These are phyloP conservation scores for Poeciliopsis presidionis DNA, from an alignment of 2,797 vertebrate genomes.

Conservation along the genomic window DNA sequence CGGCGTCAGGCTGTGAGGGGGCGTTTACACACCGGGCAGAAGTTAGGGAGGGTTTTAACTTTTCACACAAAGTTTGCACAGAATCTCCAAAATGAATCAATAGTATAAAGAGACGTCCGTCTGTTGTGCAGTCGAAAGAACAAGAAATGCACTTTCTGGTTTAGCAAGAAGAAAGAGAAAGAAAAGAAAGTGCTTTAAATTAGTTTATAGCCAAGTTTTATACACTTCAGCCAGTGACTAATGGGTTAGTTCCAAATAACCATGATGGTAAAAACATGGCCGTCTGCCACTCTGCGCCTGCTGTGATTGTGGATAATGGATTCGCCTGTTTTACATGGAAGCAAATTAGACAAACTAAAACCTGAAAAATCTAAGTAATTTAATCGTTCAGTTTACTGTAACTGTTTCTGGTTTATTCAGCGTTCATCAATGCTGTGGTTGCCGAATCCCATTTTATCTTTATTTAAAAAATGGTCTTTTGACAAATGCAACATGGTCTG, in stretches of 20 bases:
- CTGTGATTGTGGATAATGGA: background rate
- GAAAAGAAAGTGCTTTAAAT: background rate
- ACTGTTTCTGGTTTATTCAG: background rate
- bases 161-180: background rate
- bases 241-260: background rate
- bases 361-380: background rate
- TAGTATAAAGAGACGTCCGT: background rate
- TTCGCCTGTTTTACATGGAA: background rate
- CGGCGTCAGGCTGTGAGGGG: slow-evolving; percentile 40
- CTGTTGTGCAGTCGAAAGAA: background rate
- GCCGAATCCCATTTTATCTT: background rate
- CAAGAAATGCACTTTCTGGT: background rate
- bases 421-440: background rate
- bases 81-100: slow-evolving; percentile 3
- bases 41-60: slow-evolving; percentile 14
- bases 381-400: background rate
- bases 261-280: background rate
- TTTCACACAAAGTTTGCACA: background rate
- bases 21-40: slow-evolving; percentile 24
- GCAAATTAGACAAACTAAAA: background rate
- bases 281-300: background rate
- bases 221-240: background rate
- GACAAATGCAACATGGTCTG: background rate
- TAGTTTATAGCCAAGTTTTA: background rate
- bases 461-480: background rate